Evolutionary conservation across 2,113 vertebrate genomes (phyloP).

Genomic region (Microcebus lehilahytsara): DNA sequence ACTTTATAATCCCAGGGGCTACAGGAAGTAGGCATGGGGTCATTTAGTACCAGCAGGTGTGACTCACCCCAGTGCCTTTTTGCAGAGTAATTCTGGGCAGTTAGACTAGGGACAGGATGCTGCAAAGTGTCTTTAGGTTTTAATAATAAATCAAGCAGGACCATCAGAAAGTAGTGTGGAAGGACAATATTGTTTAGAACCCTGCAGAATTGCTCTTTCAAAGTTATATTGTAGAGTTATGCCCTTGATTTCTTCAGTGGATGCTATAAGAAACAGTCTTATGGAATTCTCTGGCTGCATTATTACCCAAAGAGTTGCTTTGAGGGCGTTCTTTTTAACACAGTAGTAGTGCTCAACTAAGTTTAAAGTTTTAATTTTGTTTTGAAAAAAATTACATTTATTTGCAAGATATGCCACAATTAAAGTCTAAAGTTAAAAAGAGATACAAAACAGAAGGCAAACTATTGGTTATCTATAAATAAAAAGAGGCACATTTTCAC

Average conservation of each 20-base stretch:
- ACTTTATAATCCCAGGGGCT: neutral
- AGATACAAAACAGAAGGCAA: slow-evolving; percentile 6
- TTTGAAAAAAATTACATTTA: neutral
- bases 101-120: neutral
- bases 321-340: neutral
- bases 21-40: neutral
- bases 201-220: neutral
- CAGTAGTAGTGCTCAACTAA: neutral
- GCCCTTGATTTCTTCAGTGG: neutral
- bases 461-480: neutral
- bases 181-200: neutral
- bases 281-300: neutral
- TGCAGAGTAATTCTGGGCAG: neutral
- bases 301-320: neutral
- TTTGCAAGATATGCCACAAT: neutral
- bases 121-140: neutral
- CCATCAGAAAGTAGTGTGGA: neutral
- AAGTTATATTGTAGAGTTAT: neutral
- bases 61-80: neutral
- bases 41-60: neutral
- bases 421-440: slow-evolving; percentile 1
- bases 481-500: neutral
- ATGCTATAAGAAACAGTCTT: neutral
- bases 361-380: neutral
- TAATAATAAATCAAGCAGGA: neutral